Evolutionary conservation across 1,140 invertebrate genomes (phyloP).

Genomic region (Dendrolimus kikuchii): DNA sequence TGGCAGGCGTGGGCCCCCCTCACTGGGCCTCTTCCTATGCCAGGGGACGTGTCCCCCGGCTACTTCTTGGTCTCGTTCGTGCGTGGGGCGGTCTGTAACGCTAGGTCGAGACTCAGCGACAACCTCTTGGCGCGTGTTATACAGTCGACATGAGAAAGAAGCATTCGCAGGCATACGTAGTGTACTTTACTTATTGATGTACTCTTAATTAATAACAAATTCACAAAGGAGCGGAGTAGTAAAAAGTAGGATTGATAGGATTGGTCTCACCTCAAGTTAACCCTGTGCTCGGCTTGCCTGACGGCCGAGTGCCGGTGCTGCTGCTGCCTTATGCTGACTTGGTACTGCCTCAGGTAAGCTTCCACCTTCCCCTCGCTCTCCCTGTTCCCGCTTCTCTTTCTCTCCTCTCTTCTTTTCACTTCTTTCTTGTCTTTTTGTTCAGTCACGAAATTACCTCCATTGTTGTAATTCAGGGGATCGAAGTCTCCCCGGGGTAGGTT

Average conservation of each 20-base stretch:
- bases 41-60: too few species aligned
- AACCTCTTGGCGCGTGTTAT: too few species aligned
- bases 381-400: slow-evolving; percentile 34
- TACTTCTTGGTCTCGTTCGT: too few species aligned
- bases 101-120: too few species aligned
- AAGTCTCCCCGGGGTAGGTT: slow-evolving; percentile 44
- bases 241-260: background rate
- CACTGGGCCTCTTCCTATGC: too few species aligned
- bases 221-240: background rate
- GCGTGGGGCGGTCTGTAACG: too few species aligned
- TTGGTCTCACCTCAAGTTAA: slow-evolving; percentile 55
- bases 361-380: slow-evolving; percentile 59
- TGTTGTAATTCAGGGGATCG: slow-evolving; percentile 65
- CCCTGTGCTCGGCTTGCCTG: slow-evolving; percentile 63
- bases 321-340: slow-evolving; percentile 62
- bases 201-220: too few species aligned
- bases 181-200: too few species aligned
- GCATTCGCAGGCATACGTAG: too few species aligned
- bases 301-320: slow-evolving; percentile 60
- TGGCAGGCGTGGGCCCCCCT: too few species aligned
- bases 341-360: slow-evolving; percentile 62
- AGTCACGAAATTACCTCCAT: slow-evolving; percentile 61
- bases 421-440: slow-evolving; percentile 25
- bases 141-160: too few species aligned
- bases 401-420: slow-evolving; percentile 37